These are phyloP conservation scores for Lepidocyrtinus sp. DNA, from an alignment of 2,888 invertebrate species.

Conservation along the genomic window DNA sequence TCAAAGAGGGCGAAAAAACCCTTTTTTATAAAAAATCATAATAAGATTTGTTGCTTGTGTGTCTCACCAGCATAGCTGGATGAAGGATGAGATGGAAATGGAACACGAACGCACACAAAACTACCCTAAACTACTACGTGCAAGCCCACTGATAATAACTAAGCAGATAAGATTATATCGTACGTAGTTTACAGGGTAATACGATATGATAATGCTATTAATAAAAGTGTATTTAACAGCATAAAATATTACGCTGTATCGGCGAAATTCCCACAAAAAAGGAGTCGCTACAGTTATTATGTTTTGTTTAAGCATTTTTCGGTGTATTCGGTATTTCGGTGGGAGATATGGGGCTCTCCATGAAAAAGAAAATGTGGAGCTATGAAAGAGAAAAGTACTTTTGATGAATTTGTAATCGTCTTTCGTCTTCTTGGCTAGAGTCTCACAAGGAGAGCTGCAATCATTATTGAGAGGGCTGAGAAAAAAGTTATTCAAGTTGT, in stretches of 20 bases:
- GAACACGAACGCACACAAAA: not conserved
- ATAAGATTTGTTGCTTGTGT: conserved; percentile 26
- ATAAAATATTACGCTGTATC: not conserved
- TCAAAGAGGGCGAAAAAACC: not conserved
- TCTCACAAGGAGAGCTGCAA: conserved; percentile 7
- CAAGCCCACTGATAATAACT: not conserved
- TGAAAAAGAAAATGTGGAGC: not conserved
- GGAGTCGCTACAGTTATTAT: not conserved
- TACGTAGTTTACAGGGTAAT: not conserved
- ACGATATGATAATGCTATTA: not conserved
- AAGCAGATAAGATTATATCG: not conserved
- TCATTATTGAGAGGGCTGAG: not conserved
- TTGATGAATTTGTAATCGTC: conserved; percentile 11
- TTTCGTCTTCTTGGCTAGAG: not conserved
- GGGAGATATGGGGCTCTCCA: not conserved
- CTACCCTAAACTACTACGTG: no score
- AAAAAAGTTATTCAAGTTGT: not conserved
- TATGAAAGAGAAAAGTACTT: not conserved
- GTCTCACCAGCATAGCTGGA: not conserved
- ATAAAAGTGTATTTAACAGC: not conserved
- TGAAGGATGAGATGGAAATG: not conserved
- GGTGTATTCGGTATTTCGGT: not conserved
- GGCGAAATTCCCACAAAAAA: no score
- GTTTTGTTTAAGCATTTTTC: not conserved
- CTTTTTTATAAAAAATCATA: conserved; percentile 17